Conservation (phyloP, 2,888 invertebrate species). For the Anticlea derivata region DNA sequence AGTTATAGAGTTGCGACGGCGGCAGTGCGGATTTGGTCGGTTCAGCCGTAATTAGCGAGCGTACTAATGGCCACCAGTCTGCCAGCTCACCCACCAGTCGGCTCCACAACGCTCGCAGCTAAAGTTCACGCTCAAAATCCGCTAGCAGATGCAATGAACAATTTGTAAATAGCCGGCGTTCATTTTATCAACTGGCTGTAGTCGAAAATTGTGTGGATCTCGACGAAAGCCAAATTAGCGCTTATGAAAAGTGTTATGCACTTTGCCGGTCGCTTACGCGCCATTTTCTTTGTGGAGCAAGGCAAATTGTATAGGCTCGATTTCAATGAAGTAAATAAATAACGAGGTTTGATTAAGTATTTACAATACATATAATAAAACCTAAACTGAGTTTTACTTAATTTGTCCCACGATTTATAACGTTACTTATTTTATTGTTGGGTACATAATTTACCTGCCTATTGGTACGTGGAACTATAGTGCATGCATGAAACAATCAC, state of each 20-base stretch:
- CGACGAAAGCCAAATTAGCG: conserved; percentile 23
- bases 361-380: too few relatives aligned
- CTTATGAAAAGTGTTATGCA: conserved; percentile 21
- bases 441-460: too few relatives aligned
- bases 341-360: too few relatives aligned
- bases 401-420: too few relatives aligned
- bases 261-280: conserved; percentile 14
- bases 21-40: conserved; percentile 49
- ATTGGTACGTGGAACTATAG: too few relatives aligned
- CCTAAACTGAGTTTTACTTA: too few relatives aligned
- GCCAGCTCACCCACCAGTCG: conserved; percentile 20
- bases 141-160: conserved; percentile 40
- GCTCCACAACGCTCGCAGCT: conserved; percentile 42
- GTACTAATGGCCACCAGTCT: conserved; percentile 61
- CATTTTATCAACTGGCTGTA: conserved; percentile 32
- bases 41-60: conserved; percentile 61
- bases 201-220: conserved; percentile 25
- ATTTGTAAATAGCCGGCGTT: conserved; percentile 46
- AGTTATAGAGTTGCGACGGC: conserved; percentile 26
- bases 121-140: conserved; percentile 47
- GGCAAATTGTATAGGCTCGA: too few relatives aligned
- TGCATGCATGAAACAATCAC: conserved; percentile 29
- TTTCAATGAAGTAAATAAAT: too few relatives aligned
- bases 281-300: conserved; percentile 10
- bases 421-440: too few relatives aligned